Base-by-base conservation (phyloP, 2,888 invertebrate species). In the Megamerina dolium region DNA sequence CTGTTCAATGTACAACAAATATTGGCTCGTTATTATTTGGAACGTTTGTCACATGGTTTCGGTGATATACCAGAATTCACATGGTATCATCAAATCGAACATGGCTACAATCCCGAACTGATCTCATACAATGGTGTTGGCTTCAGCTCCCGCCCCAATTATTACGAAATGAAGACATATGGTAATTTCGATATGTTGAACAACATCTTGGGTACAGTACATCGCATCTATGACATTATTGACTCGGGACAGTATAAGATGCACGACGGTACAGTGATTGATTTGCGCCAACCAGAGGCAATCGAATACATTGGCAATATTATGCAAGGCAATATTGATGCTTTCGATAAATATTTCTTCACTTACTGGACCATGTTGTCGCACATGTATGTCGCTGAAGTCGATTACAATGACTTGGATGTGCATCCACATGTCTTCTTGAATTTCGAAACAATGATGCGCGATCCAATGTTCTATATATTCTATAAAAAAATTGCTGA, bases 391-490 rank as follows among this genome's bases (percentile, higher is more conserved):
- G 54, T 64, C 30, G 54, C 55, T 30, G 57, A 59, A 43, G 61
- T 57, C 2, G 51, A 63, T 34, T 58, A 54, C 50, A 35, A 49
- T n/a, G 57, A 61, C 35, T 38, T 23, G 20, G 54, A 59, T 37
- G 59, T 61, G 9, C 55, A 52, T 52, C 58, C 83, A n/a, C 74
- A 79, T 8, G 73, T 79, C 3, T 68, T 83, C 51, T 79, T 83
- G 56, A 73, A 75, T 50, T 80, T 77, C 59, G 77, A 78, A 58
- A 82, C 83, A 5, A 77, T 80, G 55, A 69, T 83, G 51, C 81
- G 85, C 50, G 86, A 87, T 62, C 86, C 86, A 17, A 75, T 81
- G 33, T 85, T 83, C 76, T 87, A 81, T 66, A 77, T 78, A 52
- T 70, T 85, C 46, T 81, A 80, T 62, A 80, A 82, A 66, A 78